Percentiles rank a stretch among this genome's conserved stretches.
Conservation (phyloP, 1,140 invertebrate species). For the Cydia fagiglandana region DNA sequence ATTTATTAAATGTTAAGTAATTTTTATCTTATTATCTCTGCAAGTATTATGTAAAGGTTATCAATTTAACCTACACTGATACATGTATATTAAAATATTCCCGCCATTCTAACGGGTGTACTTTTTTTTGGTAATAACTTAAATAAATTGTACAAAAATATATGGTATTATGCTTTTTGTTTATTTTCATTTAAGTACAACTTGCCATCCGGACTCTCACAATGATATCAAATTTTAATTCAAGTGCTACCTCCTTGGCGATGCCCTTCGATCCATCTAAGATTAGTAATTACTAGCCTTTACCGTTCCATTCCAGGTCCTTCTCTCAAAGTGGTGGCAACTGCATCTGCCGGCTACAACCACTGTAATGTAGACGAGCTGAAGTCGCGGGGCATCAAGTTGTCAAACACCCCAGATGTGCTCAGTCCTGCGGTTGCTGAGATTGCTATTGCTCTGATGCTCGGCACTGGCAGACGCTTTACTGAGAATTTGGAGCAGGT, state of each 20-base stretch:
- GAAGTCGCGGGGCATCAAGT: slow-evolving; percentile 84
- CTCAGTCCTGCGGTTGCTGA: slow-evolving; percentile 92
- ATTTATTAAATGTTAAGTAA: not conserved
- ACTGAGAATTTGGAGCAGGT: slow-evolving; percentile 83
- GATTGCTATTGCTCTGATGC: slow-evolving; percentile 86
- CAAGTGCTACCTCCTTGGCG: too few relatives aligned
- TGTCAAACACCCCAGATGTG: slow-evolving; percentile 91
- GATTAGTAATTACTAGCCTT: too few relatives aligned
- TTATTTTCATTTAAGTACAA: too few relatives aligned
- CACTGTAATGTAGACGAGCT: slow-evolving; percentile 86
- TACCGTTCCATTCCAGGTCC: slow-evolving; percentile 77
- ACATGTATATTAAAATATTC: not conserved
- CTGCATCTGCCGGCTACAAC: slow-evolving; percentile 93
- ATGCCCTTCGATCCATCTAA: too few relatives aligned
- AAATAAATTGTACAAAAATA: too few relatives aligned
- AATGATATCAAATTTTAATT: too few relatives aligned
- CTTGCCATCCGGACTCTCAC: too few relatives aligned
- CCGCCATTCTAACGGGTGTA: too few relatives aligned
- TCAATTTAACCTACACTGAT: not conserved
- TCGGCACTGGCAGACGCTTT: slow-evolving; percentile 86
- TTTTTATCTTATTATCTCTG: not conserved
- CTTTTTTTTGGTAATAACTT: too few relatives aligned
- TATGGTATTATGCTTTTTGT: too few relatives aligned
- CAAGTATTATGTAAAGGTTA: not conserved
- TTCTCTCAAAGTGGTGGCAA: slow-evolving; percentile 90